A percentile compares a stretch with the other conserved stretches of the same genome.
Evolutionary conservation across 2,888 invertebrate species (phyloP).

Genomic region (Parapristionchus giblindavisi): DNA sequence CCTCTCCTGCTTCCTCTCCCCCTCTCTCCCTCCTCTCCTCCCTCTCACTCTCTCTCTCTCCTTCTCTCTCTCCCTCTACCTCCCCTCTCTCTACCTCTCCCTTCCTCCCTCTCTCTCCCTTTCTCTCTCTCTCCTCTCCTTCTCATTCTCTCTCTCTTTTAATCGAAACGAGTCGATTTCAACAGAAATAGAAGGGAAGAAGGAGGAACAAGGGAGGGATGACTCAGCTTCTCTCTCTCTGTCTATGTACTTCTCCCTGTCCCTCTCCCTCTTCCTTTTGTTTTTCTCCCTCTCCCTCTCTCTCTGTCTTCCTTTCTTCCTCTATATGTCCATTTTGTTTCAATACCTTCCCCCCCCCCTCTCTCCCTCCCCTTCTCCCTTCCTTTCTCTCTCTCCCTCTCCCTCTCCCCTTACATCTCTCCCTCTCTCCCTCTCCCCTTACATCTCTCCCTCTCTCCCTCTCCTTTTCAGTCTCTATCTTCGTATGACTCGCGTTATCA

Average conservation of each 20-base stretch:
- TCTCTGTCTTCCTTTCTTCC: neutral
- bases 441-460: neutral
- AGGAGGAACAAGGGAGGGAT: no score
- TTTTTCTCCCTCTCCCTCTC: neutral
- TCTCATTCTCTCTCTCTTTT: neutral
- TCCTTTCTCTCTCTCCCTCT: conserved; percentile 14
- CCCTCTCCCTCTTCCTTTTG: conserved; percentile 1
- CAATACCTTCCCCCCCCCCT: neutral
- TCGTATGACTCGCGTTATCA: no score
- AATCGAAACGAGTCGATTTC: neutral
- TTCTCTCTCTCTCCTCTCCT: neutral
- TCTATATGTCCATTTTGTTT: no score
- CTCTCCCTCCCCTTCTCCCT: conserved; percentile 9
- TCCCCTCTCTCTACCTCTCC: neutral
- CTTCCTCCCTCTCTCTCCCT: neutral
- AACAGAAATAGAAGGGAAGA: neutral
- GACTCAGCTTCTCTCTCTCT: no score
- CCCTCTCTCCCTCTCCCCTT: neutral
- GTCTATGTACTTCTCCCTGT: neutral
- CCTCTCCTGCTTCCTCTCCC: neutral
- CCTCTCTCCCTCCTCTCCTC: neutral
- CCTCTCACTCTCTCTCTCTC: neutral
- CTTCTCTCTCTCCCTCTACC: neutral
- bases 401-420: neutral
- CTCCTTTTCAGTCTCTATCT: no score